These are phyloP conservation scores for Philopedon plagiatum DNA, from an alignment of 2,888 invertebrate genomes.

Conservation along the genomic window DNA sequence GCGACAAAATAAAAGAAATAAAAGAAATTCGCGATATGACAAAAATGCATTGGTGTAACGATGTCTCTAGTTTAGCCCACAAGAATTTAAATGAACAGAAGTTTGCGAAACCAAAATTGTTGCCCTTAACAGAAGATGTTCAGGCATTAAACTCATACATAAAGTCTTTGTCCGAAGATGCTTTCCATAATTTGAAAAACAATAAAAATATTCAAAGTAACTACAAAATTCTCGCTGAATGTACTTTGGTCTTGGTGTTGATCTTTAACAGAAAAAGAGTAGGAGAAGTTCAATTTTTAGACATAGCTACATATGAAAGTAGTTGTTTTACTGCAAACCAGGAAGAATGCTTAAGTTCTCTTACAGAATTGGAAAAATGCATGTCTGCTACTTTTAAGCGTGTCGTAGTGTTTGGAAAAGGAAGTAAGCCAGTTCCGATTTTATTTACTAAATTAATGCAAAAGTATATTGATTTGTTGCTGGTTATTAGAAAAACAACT, in stretches of 20 bases:
- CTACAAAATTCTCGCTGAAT: conserved; percentile 51
- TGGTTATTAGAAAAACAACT: too few relatives aligned
- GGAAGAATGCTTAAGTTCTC: conserved; percentile 26
- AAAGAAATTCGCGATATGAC: background rate
- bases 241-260: conserved; percentile 35
- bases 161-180: background rate
- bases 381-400: conserved; percentile 44
- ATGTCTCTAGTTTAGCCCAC: background rate
- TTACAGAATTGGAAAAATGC: conserved; percentile 35
- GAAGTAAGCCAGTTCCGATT: too few relatives aligned
- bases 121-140: background rate
- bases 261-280: too few relatives aligned
- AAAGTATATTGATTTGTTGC: too few relatives aligned
- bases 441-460: too few relatives aligned
- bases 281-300: too few relatives aligned
- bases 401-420: too few relatives aligned
- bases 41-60: conserved; percentile 1
- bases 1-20: conserved; percentile 4
- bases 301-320: conserved; percentile 36
- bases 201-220: background rate
- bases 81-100: conserved; percentile 8
- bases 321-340: too few relatives aligned
- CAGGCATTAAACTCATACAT: background rate
- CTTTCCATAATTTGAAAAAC: background rate
- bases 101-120: background rate